These are phyloP conservation scores for Apis mellifera DNA, from an alignment of 1,140 invertebrate species.

Conservation along the genomic window DNA sequence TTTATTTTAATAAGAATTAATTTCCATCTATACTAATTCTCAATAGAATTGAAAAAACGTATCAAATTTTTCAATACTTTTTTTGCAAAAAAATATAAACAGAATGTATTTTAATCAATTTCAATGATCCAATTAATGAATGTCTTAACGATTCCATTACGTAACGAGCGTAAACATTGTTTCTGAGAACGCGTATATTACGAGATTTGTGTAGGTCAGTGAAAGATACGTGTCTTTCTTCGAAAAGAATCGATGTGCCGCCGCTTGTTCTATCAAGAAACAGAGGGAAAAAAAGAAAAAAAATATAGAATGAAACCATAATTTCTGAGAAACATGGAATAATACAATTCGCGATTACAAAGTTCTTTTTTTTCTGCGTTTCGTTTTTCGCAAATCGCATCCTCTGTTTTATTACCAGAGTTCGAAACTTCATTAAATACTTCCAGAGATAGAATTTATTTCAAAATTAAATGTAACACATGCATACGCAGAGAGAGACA, in stretches of 20 bases:
- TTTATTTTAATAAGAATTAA: background rate
- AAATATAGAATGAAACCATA: conserved; percentile 17
- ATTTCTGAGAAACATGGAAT: conserved; percentile 64
- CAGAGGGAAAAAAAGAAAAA: background rate
- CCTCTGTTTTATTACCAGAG: background rate
- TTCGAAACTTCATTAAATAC: conserved; percentile 13
- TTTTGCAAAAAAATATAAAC: no score
- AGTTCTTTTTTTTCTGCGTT: conserved; percentile 30
- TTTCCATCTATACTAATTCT: background rate
- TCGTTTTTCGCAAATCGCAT: conserved; percentile 19
- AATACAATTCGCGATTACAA: conserved; percentile 64
- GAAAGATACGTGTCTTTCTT: background rate
- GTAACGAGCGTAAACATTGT: conserved; percentile 49
- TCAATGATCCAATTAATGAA: conserved; percentile 65
- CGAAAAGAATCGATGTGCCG: conserved; percentile 24
- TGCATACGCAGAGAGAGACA: background rate
- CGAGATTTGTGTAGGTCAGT: conserved; percentile 51
- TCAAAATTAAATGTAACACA: conserved; percentile 1
- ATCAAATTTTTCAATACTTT: background rate
- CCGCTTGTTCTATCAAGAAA: background rate
- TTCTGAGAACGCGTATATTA: conserved; percentile 35
- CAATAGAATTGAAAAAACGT: background rate
- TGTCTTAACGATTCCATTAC: conserved; percentile 69
- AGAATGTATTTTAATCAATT: background rate
- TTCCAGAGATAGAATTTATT: conserved; percentile 4